phyloP scores from a whole-genome alignment of 2,797 vertebrate genomes.

The Varecia variegata region DNA sequence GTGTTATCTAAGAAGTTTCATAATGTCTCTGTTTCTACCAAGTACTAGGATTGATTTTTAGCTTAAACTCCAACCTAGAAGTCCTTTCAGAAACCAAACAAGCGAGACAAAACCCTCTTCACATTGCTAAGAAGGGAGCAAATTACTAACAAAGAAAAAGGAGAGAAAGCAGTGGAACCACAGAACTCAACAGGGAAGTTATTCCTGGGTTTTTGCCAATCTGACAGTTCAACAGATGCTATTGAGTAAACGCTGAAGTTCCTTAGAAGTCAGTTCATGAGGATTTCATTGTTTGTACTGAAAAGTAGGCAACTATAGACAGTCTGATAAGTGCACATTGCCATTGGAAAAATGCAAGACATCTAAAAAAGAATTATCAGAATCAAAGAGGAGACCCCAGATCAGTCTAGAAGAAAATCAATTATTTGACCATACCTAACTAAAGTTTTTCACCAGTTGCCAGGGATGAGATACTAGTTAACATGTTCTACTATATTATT shows the following conservation, averaged over 20 bases:
- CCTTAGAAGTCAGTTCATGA: not conserved
- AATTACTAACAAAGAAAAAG: not conserved
- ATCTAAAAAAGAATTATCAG: not conserved
- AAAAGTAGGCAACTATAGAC: not conserved
- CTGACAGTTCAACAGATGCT: not conserved
- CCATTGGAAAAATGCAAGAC: not conserved
- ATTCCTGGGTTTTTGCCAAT: not conserved
- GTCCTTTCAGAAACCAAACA: constrained; percentile 2
- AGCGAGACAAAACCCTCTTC: not conserved
- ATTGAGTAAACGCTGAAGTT: not conserved
- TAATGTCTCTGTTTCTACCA: not conserved
- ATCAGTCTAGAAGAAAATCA: not conserved
- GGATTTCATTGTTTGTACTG: not conserved
- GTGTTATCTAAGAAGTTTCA: constrained; percentile 6
- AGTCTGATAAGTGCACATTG: not conserved
- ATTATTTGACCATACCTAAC: not conserved
- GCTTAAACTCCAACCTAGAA: not conserved
- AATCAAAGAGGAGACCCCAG: not conserved
- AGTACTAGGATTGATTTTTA: constrained; percentile 6
- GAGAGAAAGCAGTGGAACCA: not conserved
- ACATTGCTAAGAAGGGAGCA: not conserved
- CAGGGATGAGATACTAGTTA: not conserved
- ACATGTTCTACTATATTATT: not conserved
- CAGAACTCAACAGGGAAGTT: not conserved
- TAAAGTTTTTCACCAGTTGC: not conserved